Evolutionary conservation across 2,888 invertebrate genomes (phyloP).

Genomic region (Nemotelus nigrinus): DNA sequence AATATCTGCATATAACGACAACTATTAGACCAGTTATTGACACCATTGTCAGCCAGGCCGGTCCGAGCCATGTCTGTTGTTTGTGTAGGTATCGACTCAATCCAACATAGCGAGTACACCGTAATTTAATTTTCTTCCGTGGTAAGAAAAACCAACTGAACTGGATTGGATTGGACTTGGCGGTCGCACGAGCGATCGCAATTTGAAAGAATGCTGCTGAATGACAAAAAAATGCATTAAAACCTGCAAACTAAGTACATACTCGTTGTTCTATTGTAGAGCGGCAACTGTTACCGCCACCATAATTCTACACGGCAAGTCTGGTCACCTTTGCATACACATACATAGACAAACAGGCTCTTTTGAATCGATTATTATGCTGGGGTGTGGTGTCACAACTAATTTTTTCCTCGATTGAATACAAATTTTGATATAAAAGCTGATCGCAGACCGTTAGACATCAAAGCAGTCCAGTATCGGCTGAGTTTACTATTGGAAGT

Average conservation of each 20-base stretch:
- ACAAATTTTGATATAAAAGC: conserved; percentile 42
- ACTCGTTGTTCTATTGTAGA: background rate
- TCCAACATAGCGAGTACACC: background rate
- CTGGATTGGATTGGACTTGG: conserved; percentile 27
- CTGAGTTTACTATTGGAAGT: conserved; percentile 40
- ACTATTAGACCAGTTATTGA: conserved; percentile 11
- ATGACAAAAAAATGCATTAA: conserved; percentile 20
- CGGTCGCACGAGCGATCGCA: background rate
- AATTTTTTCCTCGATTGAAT: conserved; percentile 30
- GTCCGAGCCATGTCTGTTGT: background rate
- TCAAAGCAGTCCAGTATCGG: conserved; percentile 40
- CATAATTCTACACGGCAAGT: background rate
- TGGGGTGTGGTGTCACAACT: conserved; percentile 37
- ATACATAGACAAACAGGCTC: background rate
- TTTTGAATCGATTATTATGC: background rate
- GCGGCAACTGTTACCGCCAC: background rate
- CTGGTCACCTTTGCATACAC: background rate
- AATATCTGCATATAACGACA: background rate
- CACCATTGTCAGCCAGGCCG: background rate
- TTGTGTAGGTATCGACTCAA: background rate
- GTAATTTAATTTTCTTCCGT: conserved; percentile 30
- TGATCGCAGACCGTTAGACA: conserved; percentile 14
- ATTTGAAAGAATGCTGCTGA: conserved; percentile 31
- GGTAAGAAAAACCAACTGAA: conserved; percentile 27
- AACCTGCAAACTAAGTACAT: conserved; percentile 1